Percentiles rank a stretch among this genome's conserved stretches.
Evolutionary conservation across 2,113 vertebrate species (phyloP).

Genomic region (Petrocephalus microphthalmus): DNA sequence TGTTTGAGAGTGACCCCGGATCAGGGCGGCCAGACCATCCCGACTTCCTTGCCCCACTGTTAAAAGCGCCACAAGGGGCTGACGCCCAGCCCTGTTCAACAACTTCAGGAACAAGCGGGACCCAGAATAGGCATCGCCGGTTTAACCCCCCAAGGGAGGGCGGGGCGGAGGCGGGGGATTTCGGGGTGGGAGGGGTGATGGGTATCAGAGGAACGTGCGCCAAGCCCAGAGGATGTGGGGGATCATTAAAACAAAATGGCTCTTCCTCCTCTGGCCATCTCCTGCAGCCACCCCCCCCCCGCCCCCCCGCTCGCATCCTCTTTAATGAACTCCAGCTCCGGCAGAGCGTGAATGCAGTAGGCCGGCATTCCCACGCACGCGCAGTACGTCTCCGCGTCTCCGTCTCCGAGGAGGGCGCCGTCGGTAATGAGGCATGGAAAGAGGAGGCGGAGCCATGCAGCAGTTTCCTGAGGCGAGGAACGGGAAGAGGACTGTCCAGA

Average conservation of each 20-base stretch:
- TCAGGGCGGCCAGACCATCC: background rate
- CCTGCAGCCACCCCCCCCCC: background rate
- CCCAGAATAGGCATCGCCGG: background rate
- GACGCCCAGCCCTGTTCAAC: background rate
- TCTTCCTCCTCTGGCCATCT: background rate
- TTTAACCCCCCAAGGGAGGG: background rate
- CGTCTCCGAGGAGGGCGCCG: background rate
- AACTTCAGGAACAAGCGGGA: background rate
- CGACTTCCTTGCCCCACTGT: background rate
- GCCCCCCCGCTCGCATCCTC: background rate
- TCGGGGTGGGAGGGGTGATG: background rate
- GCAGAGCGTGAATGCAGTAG: background rate
- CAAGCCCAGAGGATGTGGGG: background rate
- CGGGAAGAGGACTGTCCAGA: background rate
- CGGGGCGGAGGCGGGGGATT: background rate
- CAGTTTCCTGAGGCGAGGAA: background rate
- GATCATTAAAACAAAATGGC: background rate
- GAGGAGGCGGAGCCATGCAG: background rate
- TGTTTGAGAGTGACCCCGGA: conserved; percentile 32
- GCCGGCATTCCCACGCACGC: background rate
- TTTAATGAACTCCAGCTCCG: background rate
- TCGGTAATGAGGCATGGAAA: background rate
- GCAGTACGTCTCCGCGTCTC: background rate
- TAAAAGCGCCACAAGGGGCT: too few relatives aligned
- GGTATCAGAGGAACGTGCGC: background rate